Evolutionary conservation across 2,797 vertebrate species (phyloP).

Genomic region (Amphiprion clarkii): DNA sequence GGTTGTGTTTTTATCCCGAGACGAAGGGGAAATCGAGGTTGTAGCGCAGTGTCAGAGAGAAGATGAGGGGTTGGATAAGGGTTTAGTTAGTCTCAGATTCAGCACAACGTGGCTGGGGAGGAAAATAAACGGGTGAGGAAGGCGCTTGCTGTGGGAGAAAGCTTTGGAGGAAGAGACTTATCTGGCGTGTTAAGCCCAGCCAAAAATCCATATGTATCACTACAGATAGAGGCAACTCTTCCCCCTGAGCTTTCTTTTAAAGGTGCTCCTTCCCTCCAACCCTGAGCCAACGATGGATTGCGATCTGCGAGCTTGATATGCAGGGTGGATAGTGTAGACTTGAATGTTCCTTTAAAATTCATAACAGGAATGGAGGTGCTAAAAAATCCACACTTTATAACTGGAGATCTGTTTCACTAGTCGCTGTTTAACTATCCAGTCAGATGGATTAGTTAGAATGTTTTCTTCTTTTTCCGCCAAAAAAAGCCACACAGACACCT

Average conservation of each 20-base stretch:
- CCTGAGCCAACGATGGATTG: slow-evolving; percentile 69
- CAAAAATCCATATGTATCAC: slow-evolving; percentile 77
- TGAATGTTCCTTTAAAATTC: slow-evolving; percentile 77
- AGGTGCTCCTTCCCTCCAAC: slow-evolving; percentile 64
- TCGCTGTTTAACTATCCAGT: slow-evolving; percentile 78
- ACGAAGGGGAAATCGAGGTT: slow-evolving; percentile 53
- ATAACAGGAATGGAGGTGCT: slow-evolving; percentile 72
- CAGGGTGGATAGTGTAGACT: slow-evolving; percentile 66
- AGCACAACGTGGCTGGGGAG: slow-evolving; percentile 46
- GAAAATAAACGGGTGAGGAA: slow-evolving; percentile 21
- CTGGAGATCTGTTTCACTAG: slow-evolving; percentile 68
- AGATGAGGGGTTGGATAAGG: slow-evolving; percentile 45
- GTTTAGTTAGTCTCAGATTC: slow-evolving; percentile 58
- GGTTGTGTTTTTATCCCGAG: slow-evolving; percentile 41
- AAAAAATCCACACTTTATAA: slow-evolving; percentile 65
- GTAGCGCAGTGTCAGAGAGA: slow-evolving; percentile 32
- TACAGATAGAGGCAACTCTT: slow-evolving; percentile 61
- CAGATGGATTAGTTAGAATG: slow-evolving; percentile 64
- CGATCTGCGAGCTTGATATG: slow-evolving; percentile 66
- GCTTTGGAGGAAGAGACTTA: slow-evolving; percentile 66
- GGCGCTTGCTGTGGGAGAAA: slow-evolving; percentile 57
- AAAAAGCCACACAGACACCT: slow-evolving; percentile 78
- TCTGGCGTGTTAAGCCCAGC: slow-evolving; percentile 71
- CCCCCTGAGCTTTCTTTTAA: slow-evolving; percentile 68
- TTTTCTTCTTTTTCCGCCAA: slow-evolving; percentile 64